These are phyloP conservation scores for Eremobia ochroleuca DNA, from an alignment of 2,888 invertebrate genomes.

Conservation along the genomic window DNA sequence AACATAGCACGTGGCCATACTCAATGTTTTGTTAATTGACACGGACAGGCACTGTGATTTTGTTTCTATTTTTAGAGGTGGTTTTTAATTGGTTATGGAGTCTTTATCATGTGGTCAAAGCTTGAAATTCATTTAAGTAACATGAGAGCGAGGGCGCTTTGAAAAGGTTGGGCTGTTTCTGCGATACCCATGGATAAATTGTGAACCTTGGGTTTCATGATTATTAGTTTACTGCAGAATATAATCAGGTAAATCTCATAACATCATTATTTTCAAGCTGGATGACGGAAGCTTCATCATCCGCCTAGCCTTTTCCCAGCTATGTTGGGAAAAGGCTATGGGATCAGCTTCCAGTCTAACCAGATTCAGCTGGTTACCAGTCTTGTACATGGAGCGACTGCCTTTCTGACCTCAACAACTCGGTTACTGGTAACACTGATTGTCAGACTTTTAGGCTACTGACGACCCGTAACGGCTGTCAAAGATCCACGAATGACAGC, in stretches of 20 bases:
- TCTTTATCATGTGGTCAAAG: slow-evolving; percentile 5
- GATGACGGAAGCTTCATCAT: not conserved
- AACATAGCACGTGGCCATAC: slow-evolving; percentile 76
- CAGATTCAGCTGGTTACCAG: too few species aligned
- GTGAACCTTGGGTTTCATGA: not conserved
- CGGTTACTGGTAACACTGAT: too few species aligned
- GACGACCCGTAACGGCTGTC: not conserved
- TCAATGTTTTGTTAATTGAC: slow-evolving; percentile 68
- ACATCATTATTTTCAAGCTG: too few species aligned
- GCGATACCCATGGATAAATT: not conserved
- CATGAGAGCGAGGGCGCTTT: not conserved
- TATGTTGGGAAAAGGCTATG: too few species aligned
- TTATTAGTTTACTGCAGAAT: not conserved
- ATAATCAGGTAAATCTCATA: not conserved
- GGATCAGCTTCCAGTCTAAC: not conserved
- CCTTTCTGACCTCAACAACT: too few species aligned
- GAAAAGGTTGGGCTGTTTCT: not conserved
- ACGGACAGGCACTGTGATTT: slow-evolving; percentile 58
- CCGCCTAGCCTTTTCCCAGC: not conserved
- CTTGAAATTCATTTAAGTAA: not conserved
- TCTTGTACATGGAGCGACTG: too few species aligned
- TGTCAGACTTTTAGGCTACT: not conserved
- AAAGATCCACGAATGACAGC: not conserved
- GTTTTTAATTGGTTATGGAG: slow-evolving; percentile 10
- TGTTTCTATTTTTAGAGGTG: slow-evolving; percentile 39